phyloP scores from a whole-genome alignment of 2,113 vertebrate species.

The Tiliqua scincoides region DNA sequence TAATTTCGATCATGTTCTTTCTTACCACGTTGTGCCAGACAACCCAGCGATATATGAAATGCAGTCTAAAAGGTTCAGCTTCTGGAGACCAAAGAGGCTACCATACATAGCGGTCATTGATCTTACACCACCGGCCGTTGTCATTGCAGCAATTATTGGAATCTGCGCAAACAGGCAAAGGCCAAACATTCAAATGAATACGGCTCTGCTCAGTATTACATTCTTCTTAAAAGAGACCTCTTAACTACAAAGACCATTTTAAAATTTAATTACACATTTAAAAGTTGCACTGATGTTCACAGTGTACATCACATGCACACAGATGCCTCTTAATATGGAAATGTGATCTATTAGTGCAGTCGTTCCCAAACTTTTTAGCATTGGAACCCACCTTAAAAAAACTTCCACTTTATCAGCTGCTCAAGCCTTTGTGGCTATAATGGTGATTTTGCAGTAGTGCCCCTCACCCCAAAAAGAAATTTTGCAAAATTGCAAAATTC shows the following conservation, averaged over 20 bases:
- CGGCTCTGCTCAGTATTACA: background rate
- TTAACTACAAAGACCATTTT: background rate
- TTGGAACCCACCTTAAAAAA: too few relatives aligned
- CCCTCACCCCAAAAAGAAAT: too few relatives aligned
- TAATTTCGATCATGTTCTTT: background rate
- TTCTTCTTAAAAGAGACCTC: background rate
- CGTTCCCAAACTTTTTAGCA: too few relatives aligned
- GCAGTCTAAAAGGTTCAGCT: constrained; percentile 81
- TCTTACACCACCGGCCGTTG: constrained; percentile 81
- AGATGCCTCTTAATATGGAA: too few relatives aligned
- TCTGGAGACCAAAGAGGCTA: constrained; percentile 81
- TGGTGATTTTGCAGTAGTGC: too few relatives aligned
- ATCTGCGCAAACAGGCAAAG: constrained; percentile 72
- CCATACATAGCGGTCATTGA: constrained; percentile 83
- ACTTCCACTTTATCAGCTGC: too few relatives aligned
- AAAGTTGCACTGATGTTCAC: background rate
- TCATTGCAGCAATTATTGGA: constrained; percentile 81
- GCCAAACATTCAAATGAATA: background rate
- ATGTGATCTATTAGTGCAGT: too few relatives aligned
- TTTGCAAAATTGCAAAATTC: too few relatives aligned
- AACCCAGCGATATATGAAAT: constrained; percentile 83
- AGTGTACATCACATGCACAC: too few relatives aligned
- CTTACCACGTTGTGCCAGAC: constrained; percentile 90
- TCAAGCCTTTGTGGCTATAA: too few relatives aligned
- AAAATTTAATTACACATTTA: background rate